Percentiles rank a stretch among this genome's conserved stretches.
phyloP scores from a whole-genome alignment of 2,888 invertebrate species.

The Cheilosia grossa region DNA sequence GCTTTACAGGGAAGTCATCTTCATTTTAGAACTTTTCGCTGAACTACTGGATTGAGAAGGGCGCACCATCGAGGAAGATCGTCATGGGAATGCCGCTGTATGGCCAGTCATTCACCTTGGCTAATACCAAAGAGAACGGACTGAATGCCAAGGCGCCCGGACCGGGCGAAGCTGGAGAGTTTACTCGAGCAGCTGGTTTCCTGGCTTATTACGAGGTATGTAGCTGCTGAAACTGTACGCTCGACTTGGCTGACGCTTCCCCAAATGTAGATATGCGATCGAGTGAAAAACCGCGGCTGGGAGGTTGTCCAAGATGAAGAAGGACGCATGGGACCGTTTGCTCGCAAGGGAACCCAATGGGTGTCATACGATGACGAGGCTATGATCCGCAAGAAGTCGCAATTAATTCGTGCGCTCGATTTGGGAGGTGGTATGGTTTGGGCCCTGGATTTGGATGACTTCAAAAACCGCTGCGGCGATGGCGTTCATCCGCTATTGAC shows the following conservation, averaged over 20 bases:
- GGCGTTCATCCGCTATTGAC: constrained; percentile 92
- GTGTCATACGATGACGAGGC: constrained; percentile 94
- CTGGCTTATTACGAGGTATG: constrained; percentile 93
- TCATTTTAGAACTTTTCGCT: constrained; percentile 90
- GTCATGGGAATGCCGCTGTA: constrained; percentile 96
- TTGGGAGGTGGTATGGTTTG: constrained; percentile 96
- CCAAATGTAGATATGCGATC: constrained; percentile 89
- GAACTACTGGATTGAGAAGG: constrained; percentile 94
- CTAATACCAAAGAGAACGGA: constrained; percentile 86
- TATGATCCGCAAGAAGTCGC: constrained; percentile 91
- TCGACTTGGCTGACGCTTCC: neutral
- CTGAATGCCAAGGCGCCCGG: constrained; percentile 90
- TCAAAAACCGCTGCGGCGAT: constrained; percentile 90
- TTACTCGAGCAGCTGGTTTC: constrained; percentile 93
- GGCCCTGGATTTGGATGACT: constrained; percentile 95
- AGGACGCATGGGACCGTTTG: constrained; percentile 93
- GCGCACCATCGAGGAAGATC: constrained; percentile 91
- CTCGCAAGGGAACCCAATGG: constrained; percentile 95
- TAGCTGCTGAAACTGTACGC: neutral
- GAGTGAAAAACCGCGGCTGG: constrained; percentile 91
- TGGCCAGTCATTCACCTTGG: constrained; percentile 92
- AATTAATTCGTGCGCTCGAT: constrained; percentile 89
- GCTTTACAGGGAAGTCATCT: neutral
- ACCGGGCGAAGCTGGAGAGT: constrained; percentile 93
- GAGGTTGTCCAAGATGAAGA: constrained; percentile 90